Percentiles rank a stretch among this genome's conserved stretches.
Evolutionary conservation across 2,797 vertebrate species (phyloP).

Genomic region (Siniperca undulata): DNA sequence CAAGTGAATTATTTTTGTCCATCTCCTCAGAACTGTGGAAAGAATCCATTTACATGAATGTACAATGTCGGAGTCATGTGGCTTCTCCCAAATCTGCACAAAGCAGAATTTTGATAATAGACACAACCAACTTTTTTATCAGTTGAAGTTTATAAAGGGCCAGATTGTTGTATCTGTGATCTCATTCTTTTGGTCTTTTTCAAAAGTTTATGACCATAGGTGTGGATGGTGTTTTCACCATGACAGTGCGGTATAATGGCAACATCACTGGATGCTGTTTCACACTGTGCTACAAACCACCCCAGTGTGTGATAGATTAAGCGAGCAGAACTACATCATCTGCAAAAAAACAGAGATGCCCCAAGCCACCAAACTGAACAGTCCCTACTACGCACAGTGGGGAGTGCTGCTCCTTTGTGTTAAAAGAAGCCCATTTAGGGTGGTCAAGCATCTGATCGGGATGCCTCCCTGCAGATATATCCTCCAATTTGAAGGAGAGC

Average conservation of each 20-base stretch:
- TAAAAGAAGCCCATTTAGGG: not conserved
- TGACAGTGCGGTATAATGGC: not conserved
- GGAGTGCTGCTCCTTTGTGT: not conserved
- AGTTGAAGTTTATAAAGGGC: not conserved
- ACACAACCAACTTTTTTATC: not conserved
- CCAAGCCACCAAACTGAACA: not conserved
- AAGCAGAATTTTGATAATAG: not conserved
- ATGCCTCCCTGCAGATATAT: not conserved
- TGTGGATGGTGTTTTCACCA: no score
- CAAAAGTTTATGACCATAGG: not conserved
- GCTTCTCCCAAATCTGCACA: not conserved
- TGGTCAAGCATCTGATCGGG: not conserved
- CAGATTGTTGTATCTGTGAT: not conserved
- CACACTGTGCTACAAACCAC: not conserved
- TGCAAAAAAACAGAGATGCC: not conserved
- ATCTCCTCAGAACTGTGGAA: not conserved
- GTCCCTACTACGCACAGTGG: no score
- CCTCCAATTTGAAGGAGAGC: not conserved
- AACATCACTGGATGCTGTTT: not conserved
- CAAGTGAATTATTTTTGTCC: not conserved
- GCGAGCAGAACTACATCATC: not conserved
- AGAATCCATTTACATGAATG: not conserved
- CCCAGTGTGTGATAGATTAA: not conserved
- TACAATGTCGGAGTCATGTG: not conserved
- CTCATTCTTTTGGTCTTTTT: not conserved